Conservation (phyloP, 1,140 invertebrate species). For the Microplitis mediator region DNA sequence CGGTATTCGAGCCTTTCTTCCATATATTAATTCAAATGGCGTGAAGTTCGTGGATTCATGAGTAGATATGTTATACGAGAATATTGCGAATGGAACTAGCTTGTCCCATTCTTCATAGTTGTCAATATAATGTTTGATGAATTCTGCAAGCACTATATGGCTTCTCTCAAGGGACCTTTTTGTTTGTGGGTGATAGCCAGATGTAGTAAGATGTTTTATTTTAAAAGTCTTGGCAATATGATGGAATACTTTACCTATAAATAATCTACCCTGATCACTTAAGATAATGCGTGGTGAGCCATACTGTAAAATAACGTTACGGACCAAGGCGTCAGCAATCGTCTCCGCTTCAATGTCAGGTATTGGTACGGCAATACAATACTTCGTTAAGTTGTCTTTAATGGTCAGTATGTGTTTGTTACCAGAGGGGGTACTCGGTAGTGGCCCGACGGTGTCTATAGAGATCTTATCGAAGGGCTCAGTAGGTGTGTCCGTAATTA, state of each 20-base stretch:
- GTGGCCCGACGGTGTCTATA: no score
- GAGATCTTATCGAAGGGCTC: no score
- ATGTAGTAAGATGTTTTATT: conserved; percentile 15
- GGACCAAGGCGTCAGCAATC: conserved; percentile 32
- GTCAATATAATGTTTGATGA: no score
- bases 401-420: conserved; percentile 29
- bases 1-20: conserved; percentile 1
- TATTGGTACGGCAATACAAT: conserved; percentile 30
- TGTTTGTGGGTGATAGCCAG: conserved; percentile 19
- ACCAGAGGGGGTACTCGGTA: neutral
- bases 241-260: conserved; percentile 34
- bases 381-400: conserved; percentile 44
- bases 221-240: conserved; percentile 35
- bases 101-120: conserved; percentile 46
- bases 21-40: conserved; percentile 19
- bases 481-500: no score
- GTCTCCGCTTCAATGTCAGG: conserved; percentile 31
- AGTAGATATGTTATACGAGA: conserved; percentile 15
- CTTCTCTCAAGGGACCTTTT: conserved; percentile 39
- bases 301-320: conserved; percentile 36
- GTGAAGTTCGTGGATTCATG: conserved; percentile 44
- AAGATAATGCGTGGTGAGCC: no score
- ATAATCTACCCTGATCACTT: conserved; percentile 41
- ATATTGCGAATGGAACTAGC: conserved; percentile 18
- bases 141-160: no score